Base-by-base conservation (phyloP, 2,888 invertebrate genomes). In the Erebia aethiops region DNA sequence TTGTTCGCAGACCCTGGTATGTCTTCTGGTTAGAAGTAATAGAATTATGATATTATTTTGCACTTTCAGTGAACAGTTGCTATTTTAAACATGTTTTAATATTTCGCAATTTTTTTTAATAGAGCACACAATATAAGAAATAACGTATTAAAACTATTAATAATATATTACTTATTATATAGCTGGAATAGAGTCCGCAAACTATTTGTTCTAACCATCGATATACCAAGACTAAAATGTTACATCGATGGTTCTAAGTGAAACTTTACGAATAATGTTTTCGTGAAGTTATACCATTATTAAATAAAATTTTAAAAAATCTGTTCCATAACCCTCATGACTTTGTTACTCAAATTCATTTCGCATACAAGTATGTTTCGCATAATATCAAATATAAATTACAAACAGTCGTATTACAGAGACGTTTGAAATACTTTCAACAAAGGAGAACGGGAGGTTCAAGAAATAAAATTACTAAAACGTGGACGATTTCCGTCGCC, bases 391-490 rank as follows among this genome's bases (percentile, higher is more conserved):
- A 35, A 57, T 62, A 70, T 56, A 46, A 66, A 71, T 63, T 56
- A 69, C 63, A 71, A 58, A 67, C 66, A 70, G 62, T 69, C 61
- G 54, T 70, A 69, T 71, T 21, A 62, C 52, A 62, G 66, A 73
- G 73, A 77, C 77, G 76, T 79, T 72, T 71, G 70, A 68, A 77
- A 79, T 76, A 75, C 76, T 74, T 74, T 60, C 72, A 77, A 83
- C 81, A 85, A 86, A 87, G 82, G 73, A 80, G 81, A 84, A 84
- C 81, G 78, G 74, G 78, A 79, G 78, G 75, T 80, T 79, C 78
- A 73, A 71, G 76, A 84, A 86, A 87, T 87, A 87, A 87, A 87
- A 87, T 86, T 79, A 83, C 81, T 84, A 83, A 85, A 86, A 87
- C 85, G 86, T 82, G 84, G 80, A 80, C 86, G 81, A 84, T 86